Evolutionary conservation across 1,140 invertebrate genomes (phyloP).

Genomic region (Aphidius gifuensis): DNA sequence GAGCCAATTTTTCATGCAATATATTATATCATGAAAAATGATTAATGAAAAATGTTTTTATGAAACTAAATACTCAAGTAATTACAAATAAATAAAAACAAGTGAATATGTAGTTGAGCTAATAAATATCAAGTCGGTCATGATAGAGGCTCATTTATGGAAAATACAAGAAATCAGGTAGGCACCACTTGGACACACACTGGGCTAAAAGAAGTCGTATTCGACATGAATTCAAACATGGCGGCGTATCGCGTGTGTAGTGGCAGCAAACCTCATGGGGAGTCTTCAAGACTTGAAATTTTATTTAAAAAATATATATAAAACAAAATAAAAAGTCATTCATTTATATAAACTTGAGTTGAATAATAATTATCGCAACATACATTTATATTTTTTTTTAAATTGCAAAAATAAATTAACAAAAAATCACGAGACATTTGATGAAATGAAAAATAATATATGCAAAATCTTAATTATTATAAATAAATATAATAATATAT

Average conservation of each 20-base stretch:
- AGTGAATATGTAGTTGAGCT: neutral
- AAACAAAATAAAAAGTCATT: constrained; percentile 3
- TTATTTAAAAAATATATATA: neutral
- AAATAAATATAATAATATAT: too few species aligned
- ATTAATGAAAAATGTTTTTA: too few species aligned
- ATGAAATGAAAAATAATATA: too few species aligned
- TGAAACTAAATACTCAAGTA: neutral
- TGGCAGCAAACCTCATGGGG: neutral
- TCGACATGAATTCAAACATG: constrained; percentile 1
- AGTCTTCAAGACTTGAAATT: neutral
- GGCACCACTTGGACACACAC: too few species aligned
- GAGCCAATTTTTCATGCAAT: too few species aligned
- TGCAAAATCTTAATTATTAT: too few species aligned
- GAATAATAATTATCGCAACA: constrained; percentile 5
- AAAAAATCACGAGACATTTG: too few species aligned
- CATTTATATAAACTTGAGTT: neutral
- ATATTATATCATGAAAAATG: too few species aligned
- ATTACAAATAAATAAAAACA: neutral
- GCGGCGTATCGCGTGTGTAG: constrained; percentile 4
- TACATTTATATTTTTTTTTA: too few species aligned
- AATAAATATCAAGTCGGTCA: neutral
- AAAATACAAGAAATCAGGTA: neutral
- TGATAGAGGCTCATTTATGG: neutral
- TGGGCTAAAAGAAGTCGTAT: neutral
- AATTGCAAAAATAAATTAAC: neutral